These are phyloP conservation scores for Emydura subglobosa DNA, from an alignment of 2,113 vertebrate genomes.

Conservation along the genomic window DNA sequence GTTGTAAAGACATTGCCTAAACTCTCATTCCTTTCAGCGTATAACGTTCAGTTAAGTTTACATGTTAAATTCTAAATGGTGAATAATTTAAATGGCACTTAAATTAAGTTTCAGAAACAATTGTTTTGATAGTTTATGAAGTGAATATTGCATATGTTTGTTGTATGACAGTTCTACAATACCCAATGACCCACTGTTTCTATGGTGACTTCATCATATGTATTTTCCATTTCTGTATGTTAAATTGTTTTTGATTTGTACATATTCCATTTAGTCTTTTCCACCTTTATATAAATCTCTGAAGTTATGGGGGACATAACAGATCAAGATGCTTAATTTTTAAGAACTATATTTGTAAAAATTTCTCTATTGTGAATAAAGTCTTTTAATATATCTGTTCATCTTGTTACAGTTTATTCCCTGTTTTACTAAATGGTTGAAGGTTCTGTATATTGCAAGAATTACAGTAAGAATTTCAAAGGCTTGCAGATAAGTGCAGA, in stretches of 20 bases:
- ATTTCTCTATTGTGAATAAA: constrained; percentile 99
- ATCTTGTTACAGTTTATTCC: constrained; percentile 52
- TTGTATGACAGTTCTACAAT: constrained; percentile 82
- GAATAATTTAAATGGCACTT: constrained; percentile 60
- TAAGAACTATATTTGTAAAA: constrained; percentile 99
- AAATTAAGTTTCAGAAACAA: constrained; percentile 34
- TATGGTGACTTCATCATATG: constrained; percentile 68
- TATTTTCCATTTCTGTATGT: constrained; percentile 78
- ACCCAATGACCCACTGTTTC: constrained; percentile 67
- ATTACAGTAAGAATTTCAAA: not conserved
- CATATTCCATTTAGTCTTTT: constrained; percentile 84
- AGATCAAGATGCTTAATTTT: constrained; percentile 96
- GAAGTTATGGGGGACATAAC: constrained; percentile 88
- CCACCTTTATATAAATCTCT: constrained; percentile 93
- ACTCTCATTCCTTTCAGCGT: constrained; percentile 40
- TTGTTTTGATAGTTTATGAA: constrained; percentile 46
- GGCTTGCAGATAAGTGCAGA: not conserved
- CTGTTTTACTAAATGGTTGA: not conserved
- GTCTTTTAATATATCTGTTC: constrained; percentile 92
- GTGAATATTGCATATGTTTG: constrained; percentile 62
- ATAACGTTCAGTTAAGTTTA: constrained; percentile 61
- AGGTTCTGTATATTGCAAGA: not conserved
- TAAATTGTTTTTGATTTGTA: constrained; percentile 85
- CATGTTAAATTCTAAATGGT: constrained; percentile 51
- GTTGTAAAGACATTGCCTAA: constrained; percentile 36